Base-by-base conservation (phyloP, 1,140 invertebrate species). In the Diabrotica virgifera region DNA sequence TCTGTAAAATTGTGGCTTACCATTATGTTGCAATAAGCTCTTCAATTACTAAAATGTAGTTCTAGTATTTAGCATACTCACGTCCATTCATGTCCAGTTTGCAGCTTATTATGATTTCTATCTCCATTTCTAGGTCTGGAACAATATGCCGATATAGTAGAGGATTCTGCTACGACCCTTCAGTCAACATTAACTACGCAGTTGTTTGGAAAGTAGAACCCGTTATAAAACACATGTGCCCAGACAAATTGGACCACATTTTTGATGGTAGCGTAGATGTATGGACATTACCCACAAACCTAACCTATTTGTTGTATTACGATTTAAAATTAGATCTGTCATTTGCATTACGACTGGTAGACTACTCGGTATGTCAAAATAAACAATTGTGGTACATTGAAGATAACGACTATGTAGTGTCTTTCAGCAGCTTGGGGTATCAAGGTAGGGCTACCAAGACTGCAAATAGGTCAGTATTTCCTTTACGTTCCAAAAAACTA, bases 241-340 rank as follows among this genome's bases (percentile, higher is more conserved):
- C 55, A 8, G 8, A 57, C 8, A 46, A 8, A 9, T 10, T 7
- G n/a, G 36, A 57, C 2, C n/a, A 10, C 37, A 36, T 57, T 11
- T 57, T 57, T 12, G 12, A 57, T 8, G 55, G 55, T 36, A 36
- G 8, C 1, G 36, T 36, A 36, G 55, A 57, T 36, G 6, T 57
- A 24, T 57, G 55, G 55, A 36, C 35, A 0, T 57, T 57, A 10
- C 24, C 55, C 5, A n/a, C 35, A 36, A 57, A 37, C 24, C 12
- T 57, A 36, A 57, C 35, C 35, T 57, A 57, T 37, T 36, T 57
- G 8, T 57, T 57, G 12, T 57, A 57, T 36, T 57, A 57, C 12
- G 55, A 13, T 40, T n/a, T 12, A 5, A 5, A 37, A 0, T n/a
- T 36, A 36, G 55, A 57, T n/a, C n/a, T 12, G 10, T 10, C 55